Evolutionary conservation across 2,888 invertebrate species (phyloP).

Genomic region (Bombylius major): DNA sequence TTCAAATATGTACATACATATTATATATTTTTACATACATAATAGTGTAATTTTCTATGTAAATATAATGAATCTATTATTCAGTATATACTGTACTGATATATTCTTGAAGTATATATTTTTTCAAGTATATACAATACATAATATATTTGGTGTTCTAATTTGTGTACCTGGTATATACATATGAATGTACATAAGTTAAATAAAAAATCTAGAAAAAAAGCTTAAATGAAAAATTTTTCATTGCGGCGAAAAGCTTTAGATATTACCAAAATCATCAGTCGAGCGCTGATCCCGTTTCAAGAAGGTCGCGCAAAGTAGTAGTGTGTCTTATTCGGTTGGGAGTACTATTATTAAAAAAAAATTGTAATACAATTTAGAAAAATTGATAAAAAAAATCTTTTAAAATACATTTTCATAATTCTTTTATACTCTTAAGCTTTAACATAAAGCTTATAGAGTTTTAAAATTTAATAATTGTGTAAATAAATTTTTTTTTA

Average conservation of each 20-base stretch:
- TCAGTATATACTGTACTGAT: too few species aligned
- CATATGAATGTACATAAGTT: too few species aligned
- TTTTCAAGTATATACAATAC: too few species aligned
- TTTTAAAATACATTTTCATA: slow-evolving; percentile 1
- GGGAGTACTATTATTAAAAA: neutral
- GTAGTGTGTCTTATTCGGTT: slow-evolving; percentile 16
- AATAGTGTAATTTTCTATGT: too few species aligned
- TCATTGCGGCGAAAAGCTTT: slow-evolving; percentile 17
- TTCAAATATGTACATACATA: too few species aligned
- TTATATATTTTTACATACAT: too few species aligned
- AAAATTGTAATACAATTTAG: slow-evolving; percentile 5
- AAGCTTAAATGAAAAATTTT: too few species aligned
- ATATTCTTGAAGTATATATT: too few species aligned
- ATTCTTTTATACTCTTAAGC: slow-evolving; percentile 12
- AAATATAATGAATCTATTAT: too few species aligned
- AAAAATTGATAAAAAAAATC: slow-evolving; percentile 1
- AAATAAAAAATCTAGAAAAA: too few species aligned
- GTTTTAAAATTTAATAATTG: slow-evolving; percentile 9
- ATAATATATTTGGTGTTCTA: too few species aligned
- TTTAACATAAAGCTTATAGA: slow-evolving; percentile 16
- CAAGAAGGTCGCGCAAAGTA: slow-evolving; percentile 30
- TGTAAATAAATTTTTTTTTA: neutral
- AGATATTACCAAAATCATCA: slow-evolving; percentile 16
- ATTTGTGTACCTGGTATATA: too few species aligned
- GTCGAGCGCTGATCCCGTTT: slow-evolving; percentile 37